phyloP scores from a whole-genome alignment of 1,140 invertebrate genomes.

The Aphis craccivora region DNA sequence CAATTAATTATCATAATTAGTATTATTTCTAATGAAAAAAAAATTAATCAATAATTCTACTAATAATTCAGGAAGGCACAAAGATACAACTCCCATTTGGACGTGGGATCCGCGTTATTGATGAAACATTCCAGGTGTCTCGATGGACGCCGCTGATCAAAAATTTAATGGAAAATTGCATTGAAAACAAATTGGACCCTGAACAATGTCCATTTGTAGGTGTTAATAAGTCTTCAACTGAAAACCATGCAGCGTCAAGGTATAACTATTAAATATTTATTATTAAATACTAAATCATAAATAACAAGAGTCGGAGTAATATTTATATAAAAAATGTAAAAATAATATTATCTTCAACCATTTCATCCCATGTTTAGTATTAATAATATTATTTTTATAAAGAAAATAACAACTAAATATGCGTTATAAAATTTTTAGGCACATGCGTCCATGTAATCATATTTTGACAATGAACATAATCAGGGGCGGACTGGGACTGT shows the following conservation, averaged over 20 bases:
- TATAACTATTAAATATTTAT: not conserved
- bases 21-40: not conserved
- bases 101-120: conserved; percentile 93
- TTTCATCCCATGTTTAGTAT: not conserved
- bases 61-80: conserved; percentile 72
- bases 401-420: not conserved
- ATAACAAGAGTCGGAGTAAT: not conserved
- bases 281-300: not conserved
- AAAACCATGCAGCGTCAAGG: not conserved
- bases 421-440: not conserved
- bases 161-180: conserved; percentile 97
- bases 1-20: not conserved
- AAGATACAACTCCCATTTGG: conserved; percentile 85
- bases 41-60: not conserved
- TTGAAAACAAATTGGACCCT: conserved; percentile 95
- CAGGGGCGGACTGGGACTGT: no score
- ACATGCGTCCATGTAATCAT: not conserved
- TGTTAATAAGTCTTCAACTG: conserved; percentile 70
- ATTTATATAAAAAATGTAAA: not conserved
- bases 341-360: not conserved
- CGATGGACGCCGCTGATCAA: conserved; percentile 98
- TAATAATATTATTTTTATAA: not conserved
- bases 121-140: conserved; percentile 96
- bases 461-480: not conserved
- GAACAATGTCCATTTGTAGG: conserved; percentile 97